Evolutionary conservation across 1,140 invertebrate genomes (phyloP), one percentile per base, ranked within the genome.

Genomic region (Nasonia vitripennis): DNA sequence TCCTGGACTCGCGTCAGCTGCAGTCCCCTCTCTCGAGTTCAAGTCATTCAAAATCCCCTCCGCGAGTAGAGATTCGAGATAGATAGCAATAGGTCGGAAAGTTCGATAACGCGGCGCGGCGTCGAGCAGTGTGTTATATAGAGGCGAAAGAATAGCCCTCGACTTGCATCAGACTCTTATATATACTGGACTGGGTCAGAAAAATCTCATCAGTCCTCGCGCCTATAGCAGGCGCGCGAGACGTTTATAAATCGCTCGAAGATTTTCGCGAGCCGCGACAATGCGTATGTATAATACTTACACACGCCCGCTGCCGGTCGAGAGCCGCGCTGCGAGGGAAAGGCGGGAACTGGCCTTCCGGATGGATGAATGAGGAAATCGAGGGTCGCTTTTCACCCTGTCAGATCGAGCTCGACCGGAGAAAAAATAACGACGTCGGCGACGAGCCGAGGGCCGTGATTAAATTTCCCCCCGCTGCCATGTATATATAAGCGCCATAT

Each of bases 301-400:
- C 17, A 34, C 17, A 75, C 0, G 17, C 6, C 67, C 17, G 20
- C 20, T 1, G 5, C 5, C 20, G 6, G 23, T 68, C 67, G 20
- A 45, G 41, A 10, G 41, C 41, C 10, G 23, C 70, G 12, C 34
- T 37, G 34, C 34, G 34, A 37, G 3, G 31, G 23, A 45, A 45
- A 45, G 11, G n/a, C 45, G 12, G 23, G 9, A 70, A 20, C 55
- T n/a, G 20, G 31, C 75, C 68, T 81, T 80, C 70, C 84, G 71
- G 78, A 45, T 80, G 51, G 34, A 80, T 67, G 70, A 85, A 80
- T 81, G 48, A 75, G 51, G 71, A 85, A 81, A 85, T 85, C 78
- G 70, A 75, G 68, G 37, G 31, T 85, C 51, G 78, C 78, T 23
- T 68, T 62, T 85, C 17, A 62, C 14, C 48, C 41, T 67, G 78